phyloP scores from a whole-genome alignment of 2,888 invertebrate genomes.

The Branchipolynoe longqiensis region DNA sequence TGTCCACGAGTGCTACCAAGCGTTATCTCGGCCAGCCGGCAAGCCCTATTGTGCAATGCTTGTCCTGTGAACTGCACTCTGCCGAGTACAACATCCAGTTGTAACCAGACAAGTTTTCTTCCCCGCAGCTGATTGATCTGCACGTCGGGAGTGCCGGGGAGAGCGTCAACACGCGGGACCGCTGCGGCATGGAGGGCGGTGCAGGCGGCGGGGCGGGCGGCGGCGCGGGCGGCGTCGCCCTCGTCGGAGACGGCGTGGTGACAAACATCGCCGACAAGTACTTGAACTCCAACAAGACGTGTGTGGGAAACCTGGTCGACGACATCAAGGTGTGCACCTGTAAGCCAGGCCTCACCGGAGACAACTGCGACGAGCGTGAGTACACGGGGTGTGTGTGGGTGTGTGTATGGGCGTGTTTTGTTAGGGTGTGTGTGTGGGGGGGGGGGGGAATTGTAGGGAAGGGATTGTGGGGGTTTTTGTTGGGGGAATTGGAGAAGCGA shows the following conservation, averaged over 20 bases:
- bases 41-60: no score
- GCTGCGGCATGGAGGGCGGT: constrained; percentile 93
- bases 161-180: constrained; percentile 83
- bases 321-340: constrained; percentile 88
- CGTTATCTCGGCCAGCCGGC: no score
- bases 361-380: constrained; percentile 81
- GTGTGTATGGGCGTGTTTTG: no score
- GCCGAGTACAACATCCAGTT: no score
- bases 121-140: constrained; percentile 90
- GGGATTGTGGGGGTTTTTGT: no score
- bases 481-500: no score
- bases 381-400: no score
- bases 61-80: no score
- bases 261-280: constrained; percentile 79
- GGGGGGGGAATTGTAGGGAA: no score
- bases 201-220: constrained; percentile 83
- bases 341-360: constrained; percentile 95
- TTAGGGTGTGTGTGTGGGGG: no score
- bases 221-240: constrained; percentile 92
- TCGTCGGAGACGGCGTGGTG: constrained; percentile 98
- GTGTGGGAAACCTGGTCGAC: constrained; percentile 88
- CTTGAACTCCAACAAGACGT: constrained; percentile 86
- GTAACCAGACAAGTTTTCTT: no score
- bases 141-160: constrained; percentile 91
- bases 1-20: no score